phyloP scores from a whole-genome alignment of 53 echinoderm and acorn worm genomes.

The Crossaster papposus region DNA sequence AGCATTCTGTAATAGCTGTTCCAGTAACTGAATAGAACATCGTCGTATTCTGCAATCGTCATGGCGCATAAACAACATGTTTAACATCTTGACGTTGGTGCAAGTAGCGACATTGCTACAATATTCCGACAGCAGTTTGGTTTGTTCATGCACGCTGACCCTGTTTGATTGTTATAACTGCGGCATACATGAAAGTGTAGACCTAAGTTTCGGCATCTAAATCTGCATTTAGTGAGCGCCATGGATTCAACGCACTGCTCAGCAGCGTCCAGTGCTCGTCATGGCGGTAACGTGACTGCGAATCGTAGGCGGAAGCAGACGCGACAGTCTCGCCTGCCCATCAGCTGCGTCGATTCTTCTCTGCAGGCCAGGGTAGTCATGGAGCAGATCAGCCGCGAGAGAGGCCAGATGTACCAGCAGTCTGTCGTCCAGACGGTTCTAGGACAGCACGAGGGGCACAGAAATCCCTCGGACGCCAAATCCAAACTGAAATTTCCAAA shows the following conservation, averaged over 20 bases:
- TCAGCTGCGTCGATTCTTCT: slow-evolving; percentile 24
- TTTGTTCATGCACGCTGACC: too few relatives aligned
- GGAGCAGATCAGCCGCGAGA: slow-evolving; percentile 47
- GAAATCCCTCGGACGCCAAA: not conserved
- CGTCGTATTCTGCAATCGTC: too few relatives aligned
- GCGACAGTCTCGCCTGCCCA: not conserved
- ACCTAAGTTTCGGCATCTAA: not conserved
- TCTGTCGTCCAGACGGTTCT: slow-evolving; percentile 37
- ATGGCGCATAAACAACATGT: too few relatives aligned
- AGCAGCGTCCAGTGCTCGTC: not conserved
- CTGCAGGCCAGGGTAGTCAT: slow-evolving; percentile 46
- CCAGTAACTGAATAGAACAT: too few relatives aligned
- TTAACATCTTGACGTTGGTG: too few relatives aligned
- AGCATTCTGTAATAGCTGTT: too few relatives aligned
- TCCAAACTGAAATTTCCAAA: slow-evolving; percentile 20
- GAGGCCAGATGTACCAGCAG: slow-evolving; percentile 17
- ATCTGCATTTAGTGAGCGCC: not conserved
- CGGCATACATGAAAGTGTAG: too few relatives aligned
- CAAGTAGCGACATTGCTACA: too few relatives aligned
- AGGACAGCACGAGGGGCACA: slow-evolving; percentile 6
- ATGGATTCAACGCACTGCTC: not conserved
- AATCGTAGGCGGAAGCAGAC: not conserved
- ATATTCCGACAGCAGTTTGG: too few relatives aligned
- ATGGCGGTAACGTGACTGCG: not conserved
- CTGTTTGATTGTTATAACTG: not conserved